Evolutionary conservation across 2,797 vertebrate genomes (phyloP).

Genomic region (Garrulus glandarius): DNA sequence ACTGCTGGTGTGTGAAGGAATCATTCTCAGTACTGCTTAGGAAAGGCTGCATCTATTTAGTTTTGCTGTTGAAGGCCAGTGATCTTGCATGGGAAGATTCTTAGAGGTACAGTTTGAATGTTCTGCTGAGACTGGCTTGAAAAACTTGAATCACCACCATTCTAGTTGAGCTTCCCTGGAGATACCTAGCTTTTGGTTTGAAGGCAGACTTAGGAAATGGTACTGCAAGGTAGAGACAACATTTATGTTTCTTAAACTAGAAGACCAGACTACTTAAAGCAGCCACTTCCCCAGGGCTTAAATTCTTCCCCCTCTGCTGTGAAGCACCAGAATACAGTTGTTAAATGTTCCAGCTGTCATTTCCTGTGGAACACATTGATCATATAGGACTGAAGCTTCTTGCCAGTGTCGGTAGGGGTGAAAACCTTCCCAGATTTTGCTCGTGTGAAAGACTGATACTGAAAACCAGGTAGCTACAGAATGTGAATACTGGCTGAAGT

Average conservation of each 20-base stretch:
- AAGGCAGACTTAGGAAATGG: neutral
- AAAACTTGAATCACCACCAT: neutral
- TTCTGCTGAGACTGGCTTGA: neutral
- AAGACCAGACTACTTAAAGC: neutral
- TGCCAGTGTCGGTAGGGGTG: neutral
- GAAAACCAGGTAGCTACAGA: neutral
- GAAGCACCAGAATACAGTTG: neutral
- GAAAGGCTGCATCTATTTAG: neutral
- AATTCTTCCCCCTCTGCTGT: neutral
- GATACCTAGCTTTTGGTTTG: neutral
- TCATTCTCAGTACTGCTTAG: neutral
- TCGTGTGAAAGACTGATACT: neutral
- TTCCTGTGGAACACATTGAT: neutral
- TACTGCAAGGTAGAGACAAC: neutral
- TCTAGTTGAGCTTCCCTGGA: neutral
- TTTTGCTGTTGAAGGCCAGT: neutral
- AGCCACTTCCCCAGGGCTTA: neutral
- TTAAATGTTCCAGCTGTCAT: neutral
- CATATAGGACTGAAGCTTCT: neutral
- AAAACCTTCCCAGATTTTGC: neutral
- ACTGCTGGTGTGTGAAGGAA: neutral
- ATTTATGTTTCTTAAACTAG: neutral
- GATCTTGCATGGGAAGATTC: neutral
- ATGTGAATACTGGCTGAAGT: neutral
- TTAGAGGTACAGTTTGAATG: rapidly evolving